Conservation (phyloP, 1,140 invertebrate genomes). For the Magallana angulata region DNA sequence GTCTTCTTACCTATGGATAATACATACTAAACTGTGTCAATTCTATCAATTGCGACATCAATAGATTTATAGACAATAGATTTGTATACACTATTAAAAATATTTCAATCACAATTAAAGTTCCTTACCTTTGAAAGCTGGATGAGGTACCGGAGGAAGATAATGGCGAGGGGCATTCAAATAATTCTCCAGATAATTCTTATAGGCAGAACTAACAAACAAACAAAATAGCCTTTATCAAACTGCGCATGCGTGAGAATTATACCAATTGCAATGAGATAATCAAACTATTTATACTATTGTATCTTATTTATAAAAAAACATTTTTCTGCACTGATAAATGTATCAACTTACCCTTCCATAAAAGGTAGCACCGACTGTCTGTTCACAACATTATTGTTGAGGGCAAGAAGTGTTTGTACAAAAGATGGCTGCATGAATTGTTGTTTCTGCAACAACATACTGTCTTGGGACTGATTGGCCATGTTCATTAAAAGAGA, state of each 20-base stretch:
- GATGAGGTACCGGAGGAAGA: conserved; percentile 68
- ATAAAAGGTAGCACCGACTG: conserved; percentile 69
- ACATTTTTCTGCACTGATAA: background rate
- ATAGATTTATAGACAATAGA: background rate
- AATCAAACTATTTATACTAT: no score
- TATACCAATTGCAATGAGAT: no score
- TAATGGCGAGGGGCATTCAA: conserved; percentile 66
- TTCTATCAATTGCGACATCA: background rate
- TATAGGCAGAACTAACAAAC: conserved; percentile 64
- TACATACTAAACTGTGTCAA: no score
- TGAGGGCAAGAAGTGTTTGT: conserved; percentile 71
- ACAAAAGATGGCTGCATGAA: conserved; percentile 70
- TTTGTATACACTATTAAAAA: background rate
- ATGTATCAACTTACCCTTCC: conserved; percentile 69
- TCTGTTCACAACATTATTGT: conserved; percentile 64
- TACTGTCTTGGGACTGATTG: conserved; percentile 54
- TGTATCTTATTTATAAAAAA: background rate
- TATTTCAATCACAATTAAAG: background rate
- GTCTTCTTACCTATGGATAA: no score
- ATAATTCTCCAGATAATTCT: conserved; percentile 69
- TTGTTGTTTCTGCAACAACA: conserved; percentile 55
- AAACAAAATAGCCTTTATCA: no score
- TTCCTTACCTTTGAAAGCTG: conserved; percentile 75
- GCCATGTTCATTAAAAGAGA: conserved; percentile 51
- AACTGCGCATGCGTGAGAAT: background rate